Evolutionary conservation across 2,113 vertebrate genomes (phyloP).

Genomic region (Dipodomys ordii): DNA sequence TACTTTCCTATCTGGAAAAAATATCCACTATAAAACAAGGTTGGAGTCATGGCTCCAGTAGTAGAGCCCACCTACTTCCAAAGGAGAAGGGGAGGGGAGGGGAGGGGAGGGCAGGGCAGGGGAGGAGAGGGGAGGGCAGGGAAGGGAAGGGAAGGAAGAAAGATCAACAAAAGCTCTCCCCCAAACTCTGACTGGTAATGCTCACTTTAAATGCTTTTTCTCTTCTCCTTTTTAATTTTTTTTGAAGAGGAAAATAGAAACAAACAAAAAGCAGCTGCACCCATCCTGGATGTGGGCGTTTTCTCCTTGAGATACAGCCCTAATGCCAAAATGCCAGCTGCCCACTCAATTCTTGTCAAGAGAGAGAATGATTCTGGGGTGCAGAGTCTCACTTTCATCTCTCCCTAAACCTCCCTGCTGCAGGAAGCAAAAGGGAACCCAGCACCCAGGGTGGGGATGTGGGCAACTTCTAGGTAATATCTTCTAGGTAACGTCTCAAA

Average conservation of each 20-base stretch:
- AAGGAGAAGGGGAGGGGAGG: too few relatives aligned
- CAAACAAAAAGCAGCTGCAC: slow-evolving; percentile 48
- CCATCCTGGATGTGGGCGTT: neutral
- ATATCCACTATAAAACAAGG: too few relatives aligned
- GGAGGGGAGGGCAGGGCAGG: too few relatives aligned
- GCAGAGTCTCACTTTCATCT: neutral
- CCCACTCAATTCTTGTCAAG: neutral
- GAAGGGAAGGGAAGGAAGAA: too few relatives aligned
- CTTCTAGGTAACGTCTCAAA: too few relatives aligned
- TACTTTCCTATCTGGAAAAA: too few relatives aligned
- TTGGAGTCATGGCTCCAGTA: too few relatives aligned
- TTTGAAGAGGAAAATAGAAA: slow-evolving; percentile 40
- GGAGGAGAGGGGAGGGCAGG: too few relatives aligned
- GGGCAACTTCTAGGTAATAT: neutral
- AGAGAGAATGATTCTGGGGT: neutral
- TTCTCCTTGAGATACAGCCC: neutral
- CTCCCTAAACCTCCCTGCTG: neutral
- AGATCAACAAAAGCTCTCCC: neutral
- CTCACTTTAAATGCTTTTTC: neutral
- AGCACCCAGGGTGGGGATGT: neutral
- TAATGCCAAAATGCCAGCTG: neutral
- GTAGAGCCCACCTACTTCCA: too few relatives aligned
- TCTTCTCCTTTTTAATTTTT: neutral
- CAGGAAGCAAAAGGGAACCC: neutral
- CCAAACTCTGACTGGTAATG: neutral